Conservation (phyloP, 2,888 invertebrate species). For the Phaonia tiefii region DNA sequence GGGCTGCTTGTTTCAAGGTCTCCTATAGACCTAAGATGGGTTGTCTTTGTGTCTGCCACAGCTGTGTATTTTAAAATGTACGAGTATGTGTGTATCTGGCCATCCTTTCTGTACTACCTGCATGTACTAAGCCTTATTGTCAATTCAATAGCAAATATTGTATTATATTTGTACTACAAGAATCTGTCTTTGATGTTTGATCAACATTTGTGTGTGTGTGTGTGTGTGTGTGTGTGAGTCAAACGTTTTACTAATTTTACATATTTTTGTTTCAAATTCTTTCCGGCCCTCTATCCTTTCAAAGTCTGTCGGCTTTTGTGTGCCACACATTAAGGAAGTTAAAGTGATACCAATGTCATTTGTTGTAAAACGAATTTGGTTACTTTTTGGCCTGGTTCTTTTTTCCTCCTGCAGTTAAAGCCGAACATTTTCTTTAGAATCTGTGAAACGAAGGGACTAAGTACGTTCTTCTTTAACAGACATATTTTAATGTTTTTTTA, state of each 20-base stretch:
- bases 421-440: not conserved
- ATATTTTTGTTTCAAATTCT: conserved; percentile 29
- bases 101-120: not conserved
- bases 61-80: no score
- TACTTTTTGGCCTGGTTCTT: not conserved
- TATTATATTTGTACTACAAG: not conserved
- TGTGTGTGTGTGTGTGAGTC: no score
- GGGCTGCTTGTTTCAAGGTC: conserved; percentile 14
- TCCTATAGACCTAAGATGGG: not conserved
- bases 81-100: not conserved
- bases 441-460: conserved; percentile 20
- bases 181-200: conserved; percentile 14
- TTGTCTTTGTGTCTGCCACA: not conserved
- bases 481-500: conserved; percentile 48
- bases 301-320: no score
- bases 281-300: not conserved
- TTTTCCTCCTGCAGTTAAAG: no score
- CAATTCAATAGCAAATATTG: conserved; percentile 8
- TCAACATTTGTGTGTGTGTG: conserved; percentile 24
- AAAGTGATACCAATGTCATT: conserved; percentile 23
- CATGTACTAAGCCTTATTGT: conserved; percentile 2
- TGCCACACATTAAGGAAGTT: not conserved
- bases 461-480: not conserved
- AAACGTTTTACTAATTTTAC: conserved; percentile 32
- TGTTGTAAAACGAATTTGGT: no score